Conservation (phyloP, 2,888 invertebrate species). For the Pecten maximus region DNA sequence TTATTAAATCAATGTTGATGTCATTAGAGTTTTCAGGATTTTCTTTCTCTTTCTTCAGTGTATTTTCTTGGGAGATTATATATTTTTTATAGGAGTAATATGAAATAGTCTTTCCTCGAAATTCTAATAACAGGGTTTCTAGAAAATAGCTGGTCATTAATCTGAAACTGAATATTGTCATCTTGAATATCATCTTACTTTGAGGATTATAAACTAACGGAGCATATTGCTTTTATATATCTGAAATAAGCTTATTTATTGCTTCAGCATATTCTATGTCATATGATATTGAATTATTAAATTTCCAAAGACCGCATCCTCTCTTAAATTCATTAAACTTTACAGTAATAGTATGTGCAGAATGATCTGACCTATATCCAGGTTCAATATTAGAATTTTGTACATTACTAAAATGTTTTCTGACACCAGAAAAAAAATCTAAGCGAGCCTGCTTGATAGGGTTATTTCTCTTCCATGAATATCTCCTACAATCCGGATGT, state of each 20-base stretch:
- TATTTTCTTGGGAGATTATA: too few relatives aligned
- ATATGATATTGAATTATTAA: constrained; percentile 20
- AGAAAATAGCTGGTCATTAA: constrained; percentile 40
- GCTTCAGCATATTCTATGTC: background rate
- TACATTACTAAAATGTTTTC: constrained; percentile 27
- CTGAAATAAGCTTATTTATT: constrained; percentile 21
- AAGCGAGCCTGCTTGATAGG: constrained; percentile 36
- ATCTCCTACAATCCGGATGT: too few relatives aligned
- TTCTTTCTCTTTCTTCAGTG: too few relatives aligned
- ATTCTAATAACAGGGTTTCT: constrained; percentile 41
- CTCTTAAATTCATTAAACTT: background rate
- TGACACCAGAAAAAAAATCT: constrained; percentile 41
- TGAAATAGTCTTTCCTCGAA: constrained; percentile 37
- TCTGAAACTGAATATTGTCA: background rate
- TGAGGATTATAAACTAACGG: background rate
- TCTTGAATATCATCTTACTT: background rate
- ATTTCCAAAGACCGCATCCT: constrained; percentile 38
- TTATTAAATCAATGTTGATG: background rate
- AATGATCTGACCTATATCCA: constrained; percentile 46
- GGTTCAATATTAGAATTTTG: constrained; percentile 13
- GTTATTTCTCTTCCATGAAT: too few relatives aligned
- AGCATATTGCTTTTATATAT: background rate
- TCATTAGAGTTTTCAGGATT: too few relatives aligned
- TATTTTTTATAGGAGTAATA: too few relatives aligned
- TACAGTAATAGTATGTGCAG: constrained; percentile 35